These are phyloP conservation scores for Microplitis manilae DNA, from an alignment of 2,888 invertebrate species.

Conservation along the genomic window DNA sequence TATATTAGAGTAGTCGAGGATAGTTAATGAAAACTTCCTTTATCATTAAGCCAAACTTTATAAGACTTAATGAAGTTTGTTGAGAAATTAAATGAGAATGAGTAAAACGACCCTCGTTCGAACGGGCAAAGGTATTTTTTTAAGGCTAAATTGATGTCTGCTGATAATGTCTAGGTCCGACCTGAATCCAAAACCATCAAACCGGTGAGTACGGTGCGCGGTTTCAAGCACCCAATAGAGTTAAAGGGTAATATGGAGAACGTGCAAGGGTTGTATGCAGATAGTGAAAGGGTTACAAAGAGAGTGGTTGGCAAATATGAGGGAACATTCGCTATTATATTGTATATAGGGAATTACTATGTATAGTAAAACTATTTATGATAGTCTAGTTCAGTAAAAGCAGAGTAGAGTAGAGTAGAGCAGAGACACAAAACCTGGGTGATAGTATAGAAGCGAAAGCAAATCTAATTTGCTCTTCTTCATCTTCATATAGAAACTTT, in stretches of 20 bases:
- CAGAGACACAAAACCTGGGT: background rate
- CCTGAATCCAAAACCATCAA: background rate
- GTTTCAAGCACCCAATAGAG: background rate
- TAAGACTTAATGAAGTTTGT: background rate
- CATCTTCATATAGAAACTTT: conserved; percentile 42
- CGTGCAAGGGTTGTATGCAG: background rate
- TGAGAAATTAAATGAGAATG: background rate
- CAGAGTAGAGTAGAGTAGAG: background rate
- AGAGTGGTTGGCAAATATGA: conserved; percentile 1
- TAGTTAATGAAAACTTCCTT: background rate
- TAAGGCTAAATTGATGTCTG: background rate
- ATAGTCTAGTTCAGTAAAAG: background rate
- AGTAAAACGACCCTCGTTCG: background rate
- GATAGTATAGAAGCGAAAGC: conserved; percentile 24
- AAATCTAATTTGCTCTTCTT: conserved; percentile 51
- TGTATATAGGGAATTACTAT: background rate
- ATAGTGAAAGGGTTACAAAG: background rate
- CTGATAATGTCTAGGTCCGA: background rate
- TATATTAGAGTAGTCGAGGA: background rate
- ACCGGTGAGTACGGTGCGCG: background rate
- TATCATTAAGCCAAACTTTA: background rate
- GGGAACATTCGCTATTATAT: background rate
- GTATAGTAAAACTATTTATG: background rate
- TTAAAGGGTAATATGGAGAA: background rate
- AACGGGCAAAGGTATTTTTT: background rate